These are phyloP conservation scores for Malacoraja senta DNA, from an alignment of 2,797 vertebrate species.

Conservation along the genomic window DNA sequence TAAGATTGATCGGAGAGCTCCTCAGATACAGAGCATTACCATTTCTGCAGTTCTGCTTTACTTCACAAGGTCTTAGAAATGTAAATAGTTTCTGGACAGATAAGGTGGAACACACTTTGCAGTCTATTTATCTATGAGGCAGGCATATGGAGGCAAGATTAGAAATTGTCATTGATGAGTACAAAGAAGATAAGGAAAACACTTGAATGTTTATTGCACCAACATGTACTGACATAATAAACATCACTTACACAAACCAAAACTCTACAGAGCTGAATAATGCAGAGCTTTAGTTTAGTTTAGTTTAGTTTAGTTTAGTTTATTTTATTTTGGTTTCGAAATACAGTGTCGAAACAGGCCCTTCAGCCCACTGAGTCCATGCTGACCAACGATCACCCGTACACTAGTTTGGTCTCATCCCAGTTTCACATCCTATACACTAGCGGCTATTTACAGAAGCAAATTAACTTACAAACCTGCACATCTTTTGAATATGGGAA, in stretches of 20 bases:
- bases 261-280: not conserved
- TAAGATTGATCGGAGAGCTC: not conserved
- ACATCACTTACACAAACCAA: not conserved
- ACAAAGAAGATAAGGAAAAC: not conserved
- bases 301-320: too few species aligned
- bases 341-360: too few species aligned
- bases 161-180: not conserved
- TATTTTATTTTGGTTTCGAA: too few species aligned
- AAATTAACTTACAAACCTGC: too few species aligned
- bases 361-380: too few species aligned
- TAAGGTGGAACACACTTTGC: not conserved
- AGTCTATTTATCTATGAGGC: not conserved
- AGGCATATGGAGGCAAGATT: not conserved
- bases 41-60: not conserved
- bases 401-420: too few species aligned
- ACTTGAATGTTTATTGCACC: not conserved
- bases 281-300: not conserved
- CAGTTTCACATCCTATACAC: too few species aligned
- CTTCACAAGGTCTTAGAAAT: not conserved
- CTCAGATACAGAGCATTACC: not conserved
- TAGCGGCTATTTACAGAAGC: too few species aligned
- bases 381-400: too few species aligned
- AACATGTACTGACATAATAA: not conserved
- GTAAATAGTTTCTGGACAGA: not conserved
- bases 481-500: too few species aligned